phyloP scores from a whole-genome alignment of 2,888 invertebrate species.

The Xylocampa areola region DNA sequence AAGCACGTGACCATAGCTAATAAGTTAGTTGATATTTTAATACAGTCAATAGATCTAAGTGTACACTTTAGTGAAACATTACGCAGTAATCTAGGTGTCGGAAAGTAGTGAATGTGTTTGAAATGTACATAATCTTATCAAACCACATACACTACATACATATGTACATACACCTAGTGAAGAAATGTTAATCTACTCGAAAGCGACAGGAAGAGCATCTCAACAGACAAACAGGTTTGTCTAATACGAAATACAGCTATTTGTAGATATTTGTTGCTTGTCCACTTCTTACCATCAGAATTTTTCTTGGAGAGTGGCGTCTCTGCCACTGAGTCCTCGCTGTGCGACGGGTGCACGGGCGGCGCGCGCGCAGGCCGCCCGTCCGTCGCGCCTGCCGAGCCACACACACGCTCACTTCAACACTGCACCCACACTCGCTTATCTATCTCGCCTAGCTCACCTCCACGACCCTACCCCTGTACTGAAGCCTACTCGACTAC shows the following conservation, averaged over 20 bases:
- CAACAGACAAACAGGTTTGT: constrained; percentile 73
- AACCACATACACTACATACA: constrained; percentile 65
- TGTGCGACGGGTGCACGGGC: constrained; percentile 92
- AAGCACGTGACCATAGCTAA: constrained; percentile 54
- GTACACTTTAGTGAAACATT: constrained; percentile 61
- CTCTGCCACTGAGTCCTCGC: constrained; percentile 95
- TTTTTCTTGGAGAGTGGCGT: constrained; percentile 94
- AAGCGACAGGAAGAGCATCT: constrained; percentile 81
- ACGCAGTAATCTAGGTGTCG: constrained; percentile 57
- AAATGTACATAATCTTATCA: constrained; percentile 54
- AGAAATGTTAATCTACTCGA: constrained; percentile 69
- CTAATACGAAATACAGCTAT: constrained; percentile 72
- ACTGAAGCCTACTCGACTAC: constrained; percentile 10
- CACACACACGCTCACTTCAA: constrained; percentile 85
- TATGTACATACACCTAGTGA: constrained; percentile 67
- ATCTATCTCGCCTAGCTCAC: constrained; percentile 33
- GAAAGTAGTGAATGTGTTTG: constrained; percentile 61
- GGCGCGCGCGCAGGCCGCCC: constrained; percentile 81
- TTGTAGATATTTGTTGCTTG: constrained; percentile 62
- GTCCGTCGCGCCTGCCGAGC: constrained; percentile 85
- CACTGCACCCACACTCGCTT: constrained; percentile 62
- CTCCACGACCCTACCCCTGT: constrained; percentile 11
- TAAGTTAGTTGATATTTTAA: constrained; percentile 46
- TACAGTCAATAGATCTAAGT: constrained; percentile 57
- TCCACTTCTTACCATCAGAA: constrained; percentile 93